phyloP scores from a whole-genome alignment of 2,888 invertebrate species.

The Brenthis daphne region DNA sequence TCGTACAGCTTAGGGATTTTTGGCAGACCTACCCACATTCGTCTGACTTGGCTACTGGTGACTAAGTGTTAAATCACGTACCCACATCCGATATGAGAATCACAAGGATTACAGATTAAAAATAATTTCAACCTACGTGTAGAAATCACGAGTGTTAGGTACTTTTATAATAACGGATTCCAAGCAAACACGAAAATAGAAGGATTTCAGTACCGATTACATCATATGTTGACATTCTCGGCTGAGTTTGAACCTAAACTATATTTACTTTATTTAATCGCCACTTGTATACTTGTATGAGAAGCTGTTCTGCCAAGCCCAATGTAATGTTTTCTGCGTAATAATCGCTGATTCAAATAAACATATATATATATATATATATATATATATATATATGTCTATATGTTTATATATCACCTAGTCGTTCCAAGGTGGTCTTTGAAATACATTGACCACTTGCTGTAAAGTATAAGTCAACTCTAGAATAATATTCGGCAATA shows the following conservation, averaged over 20 bases:
- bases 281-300: constrained; percentile 58
- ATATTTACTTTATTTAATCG: constrained; percentile 52
- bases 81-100: constrained; percentile 30
- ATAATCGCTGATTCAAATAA: constrained; percentile 52
- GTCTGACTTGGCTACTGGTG: constrained; percentile 17
- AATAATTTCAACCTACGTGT: constrained; percentile 51
- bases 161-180: constrained; percentile 62
- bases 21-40: constrained; percentile 24
- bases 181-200: constrained; percentile 66
- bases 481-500: neutral
- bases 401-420: constrained; percentile 47
- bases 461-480: constrained; percentile 30
- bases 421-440: constrained; percentile 29
- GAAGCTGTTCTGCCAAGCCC: constrained; percentile 65
- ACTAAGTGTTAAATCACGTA: constrained; percentile 33
- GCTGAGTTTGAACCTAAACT: constrained; percentile 52
- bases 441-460: constrained; percentile 26
- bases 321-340: constrained; percentile 67
- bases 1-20: constrained; percentile 26
- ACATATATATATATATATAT: neutral
- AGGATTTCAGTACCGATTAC: constrained; percentile 64
- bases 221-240: constrained; percentile 68
- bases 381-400: too few relatives aligned
- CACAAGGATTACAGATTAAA: constrained; percentile 37
- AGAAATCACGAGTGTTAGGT: constrained; percentile 45